A percentile compares a stretch with the other conserved stretches of the same genome.
Conservation (phyloP, 2,113 vertebrate genomes). For the Eurystomus gularis region DNA sequence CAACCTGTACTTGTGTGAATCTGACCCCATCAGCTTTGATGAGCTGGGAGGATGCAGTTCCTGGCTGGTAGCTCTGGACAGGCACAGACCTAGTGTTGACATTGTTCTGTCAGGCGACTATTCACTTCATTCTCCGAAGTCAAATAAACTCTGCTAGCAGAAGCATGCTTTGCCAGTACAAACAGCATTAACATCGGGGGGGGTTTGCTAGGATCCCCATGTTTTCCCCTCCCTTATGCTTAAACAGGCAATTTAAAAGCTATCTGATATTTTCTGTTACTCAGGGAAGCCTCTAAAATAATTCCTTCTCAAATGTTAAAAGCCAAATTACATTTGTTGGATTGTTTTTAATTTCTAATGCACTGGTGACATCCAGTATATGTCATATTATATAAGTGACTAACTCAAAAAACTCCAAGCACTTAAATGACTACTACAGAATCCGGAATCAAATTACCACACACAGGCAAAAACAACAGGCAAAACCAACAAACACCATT, state of each 20-base stretch:
- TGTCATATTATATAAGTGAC: background rate
- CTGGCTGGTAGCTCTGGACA: background rate
- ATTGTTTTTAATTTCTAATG: background rate
- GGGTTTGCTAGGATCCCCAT: background rate
- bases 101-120: background rate
- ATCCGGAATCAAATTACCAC: slow-evolving; percentile 37
- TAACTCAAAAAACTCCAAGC: background rate
- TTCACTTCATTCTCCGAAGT: background rate
- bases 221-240: background rate
- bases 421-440: slow-evolving; percentile 13
- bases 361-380: background rate
- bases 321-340: background rate
- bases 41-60: background rate
- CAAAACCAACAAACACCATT: slow-evolving; percentile 56
- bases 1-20: background rate
- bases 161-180: background rate
- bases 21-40: background rate
- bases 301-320: background rate
- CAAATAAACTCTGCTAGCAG: background rate
- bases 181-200: background rate
- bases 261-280: background rate
- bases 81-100: background rate
- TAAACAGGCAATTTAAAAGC: background rate
- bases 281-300: background rate
- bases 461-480: slow-evolving; percentile 51